Evolutionary conservation across 2,888 invertebrate species (phyloP), one percentile per base, ranked within the genome.

Genomic region (Latrodectus elegans): DNA sequence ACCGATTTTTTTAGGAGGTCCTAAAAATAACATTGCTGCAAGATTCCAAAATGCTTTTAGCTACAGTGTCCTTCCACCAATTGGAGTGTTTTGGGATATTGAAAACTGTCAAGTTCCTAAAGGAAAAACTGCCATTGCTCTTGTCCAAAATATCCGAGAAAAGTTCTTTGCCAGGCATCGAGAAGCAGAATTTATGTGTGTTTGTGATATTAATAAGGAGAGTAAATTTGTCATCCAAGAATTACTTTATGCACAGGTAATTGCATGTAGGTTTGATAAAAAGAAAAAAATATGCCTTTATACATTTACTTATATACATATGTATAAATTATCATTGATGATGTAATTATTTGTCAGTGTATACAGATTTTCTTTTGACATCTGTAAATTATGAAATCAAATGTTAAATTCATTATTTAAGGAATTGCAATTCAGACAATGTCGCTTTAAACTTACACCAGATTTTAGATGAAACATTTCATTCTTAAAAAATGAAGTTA

Each of bases 51-150:
- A 89, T 84, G 87, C 82, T 17, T 51, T 76, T n/a, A 55, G 64
- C 17, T 67, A 64, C 12, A 60, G 84, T 65, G 26, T 75, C 73
- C 64, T 94, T 84, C 94, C 94, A 53, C 96, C 96, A 1, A 95
- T 97, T 91, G 97, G 96, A 75, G 96, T 97, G 90, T 97, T 97
- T 92, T 97, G 97, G 97, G 97, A 97, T 92, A 97, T 97, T 91
- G 97, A 97, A 93, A 97, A 97, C 92, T 96, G 96, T 92, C 95
- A 95, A 95, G 95, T 97, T 72, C 97, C 97, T 4, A 95, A 95
- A 91, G 95, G 95, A 77, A 95, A 95, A 92, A 96, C 96, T 86
- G 96, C 97, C 10, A 94, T 95, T 91, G 95, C 95, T 90, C 94
- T 96, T 77, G 96, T 96, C 51, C 92, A 93, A 90, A 91, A 94